Conservation (phyloP, 2,888 invertebrate species). For the Callyntrura sp. region DNA sequence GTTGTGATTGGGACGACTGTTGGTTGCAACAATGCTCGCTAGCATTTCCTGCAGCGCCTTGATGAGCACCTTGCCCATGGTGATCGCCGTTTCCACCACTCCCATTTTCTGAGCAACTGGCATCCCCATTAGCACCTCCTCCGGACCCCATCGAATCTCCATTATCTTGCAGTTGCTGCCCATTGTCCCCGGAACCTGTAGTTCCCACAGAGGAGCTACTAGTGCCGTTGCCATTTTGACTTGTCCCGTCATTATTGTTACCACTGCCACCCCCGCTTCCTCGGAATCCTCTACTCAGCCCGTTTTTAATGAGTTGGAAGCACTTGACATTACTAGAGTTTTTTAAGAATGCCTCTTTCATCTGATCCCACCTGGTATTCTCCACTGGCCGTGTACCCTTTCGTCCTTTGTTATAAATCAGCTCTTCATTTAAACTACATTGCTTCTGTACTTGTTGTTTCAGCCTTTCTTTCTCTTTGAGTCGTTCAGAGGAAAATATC, state of each 20-base stretch:
- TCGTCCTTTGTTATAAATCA: constrained; percentile 87
- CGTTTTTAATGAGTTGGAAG: constrained; percentile 91
- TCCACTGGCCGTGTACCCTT: constrained; percentile 57
- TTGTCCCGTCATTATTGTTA: neutral
- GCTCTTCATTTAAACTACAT: constrained; percentile 94
- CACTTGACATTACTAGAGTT: constrained; percentile 91
- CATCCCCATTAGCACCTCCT: neutral
- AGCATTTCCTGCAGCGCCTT: neutral
- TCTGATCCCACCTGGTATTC: constrained; percentile 86
- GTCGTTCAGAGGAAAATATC: constrained; percentile 94
- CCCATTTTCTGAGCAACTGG: neutral
- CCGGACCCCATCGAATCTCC: neutral
- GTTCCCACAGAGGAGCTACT: constrained; percentile 3
- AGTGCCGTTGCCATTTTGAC: constrained; percentile 15
- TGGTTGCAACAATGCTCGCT: neutral
- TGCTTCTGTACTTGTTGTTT: constrained; percentile 95
- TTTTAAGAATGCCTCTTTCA: constrained; percentile 91
- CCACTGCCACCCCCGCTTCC: neutral
- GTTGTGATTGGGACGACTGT: neutral
- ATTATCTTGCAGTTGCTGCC: constrained; percentile 22
- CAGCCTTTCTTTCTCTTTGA: constrained; percentile 92
- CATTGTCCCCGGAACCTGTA: constrained; percentile 24
- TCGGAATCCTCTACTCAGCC: constrained; percentile 89
- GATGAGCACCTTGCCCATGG: neutral
- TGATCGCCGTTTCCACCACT: constrained; percentile 1